Percentiles rank a stretch among this genome's conserved stretches.
Conservation (phyloP, 1,140 invertebrate genomes). For the Cotesia typhae region DNA sequence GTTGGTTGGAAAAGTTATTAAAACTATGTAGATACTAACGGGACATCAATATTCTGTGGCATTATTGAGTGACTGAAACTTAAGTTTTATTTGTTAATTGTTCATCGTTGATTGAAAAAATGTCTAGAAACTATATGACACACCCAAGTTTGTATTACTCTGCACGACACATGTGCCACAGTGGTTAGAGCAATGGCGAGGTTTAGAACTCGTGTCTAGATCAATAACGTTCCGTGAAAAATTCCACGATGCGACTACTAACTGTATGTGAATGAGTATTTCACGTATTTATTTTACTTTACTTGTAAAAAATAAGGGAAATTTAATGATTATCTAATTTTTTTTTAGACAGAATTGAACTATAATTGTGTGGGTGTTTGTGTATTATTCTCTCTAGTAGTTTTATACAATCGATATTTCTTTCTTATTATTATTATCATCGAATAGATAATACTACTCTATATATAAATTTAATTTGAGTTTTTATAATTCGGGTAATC, state of each 20-base stretch:
- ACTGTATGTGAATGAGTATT: not conserved
- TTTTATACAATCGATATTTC: too few species aligned
- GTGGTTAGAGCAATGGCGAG: conserved; percentile 53
- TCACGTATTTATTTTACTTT: conserved; percentile 9
- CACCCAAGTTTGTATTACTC: conserved; percentile 41
- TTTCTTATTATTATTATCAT: too few species aligned
- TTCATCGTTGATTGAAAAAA: not conserved
- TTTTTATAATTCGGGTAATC: too few species aligned
- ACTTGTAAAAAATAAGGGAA: not conserved
- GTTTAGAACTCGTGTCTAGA: conserved; percentile 56
- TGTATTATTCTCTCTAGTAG: too few species aligned
- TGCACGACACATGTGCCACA: conserved; percentile 46
- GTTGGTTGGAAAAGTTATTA: conserved; percentile 34
- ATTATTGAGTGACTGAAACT: not conserved
- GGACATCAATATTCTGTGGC: not conserved
- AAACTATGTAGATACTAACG: not conserved
- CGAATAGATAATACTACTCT: too few species aligned
- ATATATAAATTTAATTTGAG: too few species aligned
- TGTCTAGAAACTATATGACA: conserved; percentile 32
- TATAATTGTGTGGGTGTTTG: too few species aligned
- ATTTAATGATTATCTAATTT: not conserved
- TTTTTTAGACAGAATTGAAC: not conserved
- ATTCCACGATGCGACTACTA: conserved; percentile 46
- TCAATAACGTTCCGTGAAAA: conserved; percentile 57
- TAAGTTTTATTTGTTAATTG: not conserved